These are phyloP conservation scores for Deilephila elpenor DNA, from an alignment of 2,888 invertebrate species.

Conservation along the genomic window DNA sequence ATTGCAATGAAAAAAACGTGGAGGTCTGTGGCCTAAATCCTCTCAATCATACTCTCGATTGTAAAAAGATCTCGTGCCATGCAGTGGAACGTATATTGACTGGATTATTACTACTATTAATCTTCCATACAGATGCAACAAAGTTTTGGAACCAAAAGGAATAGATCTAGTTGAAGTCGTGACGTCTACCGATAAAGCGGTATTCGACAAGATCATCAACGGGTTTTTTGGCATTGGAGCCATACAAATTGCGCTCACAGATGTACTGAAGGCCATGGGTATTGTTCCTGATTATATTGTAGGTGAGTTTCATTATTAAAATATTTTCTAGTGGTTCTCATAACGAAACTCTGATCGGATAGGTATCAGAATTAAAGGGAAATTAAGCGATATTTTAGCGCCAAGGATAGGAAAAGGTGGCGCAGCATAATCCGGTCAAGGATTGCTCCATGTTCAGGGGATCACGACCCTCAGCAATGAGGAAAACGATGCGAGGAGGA, in stretches of 20 bases:
- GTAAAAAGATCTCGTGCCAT: neutral
- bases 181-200: slow-evolving; percentile 84
- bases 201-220: slow-evolving; percentile 86
- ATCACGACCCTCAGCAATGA: no score
- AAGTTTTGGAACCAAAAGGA: slow-evolving; percentile 83
- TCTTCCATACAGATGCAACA: slow-evolving; percentile 69
- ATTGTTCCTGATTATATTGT: slow-evolving; percentile 89
- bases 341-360: no score
- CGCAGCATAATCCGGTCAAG: no score
- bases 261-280: slow-evolving; percentile 74
- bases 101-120: neutral
- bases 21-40: no score
- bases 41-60: no score
- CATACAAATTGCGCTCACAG: slow-evolving; percentile 80
- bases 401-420: no score
- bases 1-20: no score
- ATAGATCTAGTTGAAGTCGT: slow-evolving; percentile 86
- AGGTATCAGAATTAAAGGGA: no score
- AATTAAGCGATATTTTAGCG: no score
- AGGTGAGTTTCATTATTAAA: slow-evolving; percentile 72
- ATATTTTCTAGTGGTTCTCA: neutral
- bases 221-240: slow-evolving; percentile 91
- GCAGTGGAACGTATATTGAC: neutral
- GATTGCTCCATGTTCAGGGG: no score
- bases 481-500: no score